These are phyloP conservation scores for Drosophila hydei DNA, from an alignment of 1,140 invertebrate genomes.

Conservation along the genomic window DNA sequence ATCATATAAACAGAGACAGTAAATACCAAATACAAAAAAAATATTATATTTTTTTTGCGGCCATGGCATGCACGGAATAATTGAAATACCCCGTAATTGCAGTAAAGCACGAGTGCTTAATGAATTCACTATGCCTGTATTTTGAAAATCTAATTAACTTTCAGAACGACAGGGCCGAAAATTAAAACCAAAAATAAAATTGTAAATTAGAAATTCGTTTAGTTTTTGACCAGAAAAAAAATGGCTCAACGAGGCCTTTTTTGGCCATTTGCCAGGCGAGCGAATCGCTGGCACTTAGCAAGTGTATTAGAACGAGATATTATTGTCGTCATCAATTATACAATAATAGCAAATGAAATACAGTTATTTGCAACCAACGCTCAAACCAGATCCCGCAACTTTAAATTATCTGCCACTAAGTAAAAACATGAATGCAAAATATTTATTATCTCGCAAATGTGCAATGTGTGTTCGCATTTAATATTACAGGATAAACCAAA, in stretches of 20 bases:
- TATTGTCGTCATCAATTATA: conserved; percentile 43
- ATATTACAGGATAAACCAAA: conserved; percentile 7
- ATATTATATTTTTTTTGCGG: background rate
- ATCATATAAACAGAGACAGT: background rate
- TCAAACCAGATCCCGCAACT: conserved; percentile 9
- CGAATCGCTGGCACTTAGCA: conserved; percentile 14
- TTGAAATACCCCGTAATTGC: background rate
- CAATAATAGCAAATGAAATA: conserved; percentile 25
- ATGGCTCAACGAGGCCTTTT: no score
- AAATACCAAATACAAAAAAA: background rate
- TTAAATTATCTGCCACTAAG: conserved; percentile 11
- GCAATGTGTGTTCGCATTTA: conserved; percentile 25
- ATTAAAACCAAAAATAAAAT: background rate
- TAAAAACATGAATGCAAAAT: conserved; percentile 17
- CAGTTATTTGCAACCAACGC: conserved; percentile 19
- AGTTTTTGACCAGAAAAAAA: background rate
- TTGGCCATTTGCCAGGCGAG: conserved; percentile 3
- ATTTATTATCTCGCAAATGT: conserved; percentile 12
- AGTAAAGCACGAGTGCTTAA: background rate
- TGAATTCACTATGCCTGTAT: background rate
- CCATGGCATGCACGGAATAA: background rate
- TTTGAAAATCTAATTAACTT: background rate
- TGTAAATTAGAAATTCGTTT: conserved; percentile 9
- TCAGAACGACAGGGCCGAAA: background rate
- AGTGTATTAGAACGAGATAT: conserved; percentile 39